These are phyloP conservation scores for Dasypolia templi DNA, from an alignment of 2,888 invertebrate genomes.

Conservation along the genomic window DNA sequence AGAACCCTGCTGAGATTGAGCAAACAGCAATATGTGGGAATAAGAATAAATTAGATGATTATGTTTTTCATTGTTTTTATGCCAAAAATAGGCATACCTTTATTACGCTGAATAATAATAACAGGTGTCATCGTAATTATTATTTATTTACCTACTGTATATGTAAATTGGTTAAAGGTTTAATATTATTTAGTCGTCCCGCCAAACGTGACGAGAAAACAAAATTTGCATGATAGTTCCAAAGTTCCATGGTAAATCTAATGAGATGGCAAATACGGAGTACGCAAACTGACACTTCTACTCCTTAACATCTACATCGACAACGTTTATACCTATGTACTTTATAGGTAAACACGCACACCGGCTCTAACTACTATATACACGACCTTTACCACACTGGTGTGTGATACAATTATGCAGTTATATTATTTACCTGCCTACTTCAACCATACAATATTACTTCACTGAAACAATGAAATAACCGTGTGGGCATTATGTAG, in stretches of 20 bases:
- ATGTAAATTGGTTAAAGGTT: not conserved
- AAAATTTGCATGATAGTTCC: not conserved
- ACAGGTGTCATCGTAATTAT: not conserved
- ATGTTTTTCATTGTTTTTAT: not conserved
- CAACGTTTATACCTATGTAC: not conserved
- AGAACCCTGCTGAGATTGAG: not conserved
- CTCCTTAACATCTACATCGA: too few species aligned
- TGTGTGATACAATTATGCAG: slow-evolving; percentile 16
- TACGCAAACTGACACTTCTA: not conserved
- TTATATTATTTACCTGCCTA: not conserved
- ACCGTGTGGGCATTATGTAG: not conserved
- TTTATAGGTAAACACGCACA: not conserved
- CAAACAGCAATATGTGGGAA: not conserved
- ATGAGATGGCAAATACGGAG: not conserved
- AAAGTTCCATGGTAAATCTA: not conserved
- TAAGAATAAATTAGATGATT: not conserved
- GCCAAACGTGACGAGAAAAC: not conserved
- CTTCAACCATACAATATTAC: slow-evolving; percentile 14
- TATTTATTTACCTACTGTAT: not conserved
- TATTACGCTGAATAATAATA: slow-evolving; percentile 4
- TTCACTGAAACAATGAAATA: too few species aligned
- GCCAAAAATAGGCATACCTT: not conserved
- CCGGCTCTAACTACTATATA: not conserved
- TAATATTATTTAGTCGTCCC: not conserved
- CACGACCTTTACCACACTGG: slow-evolving; percentile 13